Evolutionary conservation across 1,140 invertebrate species (phyloP).

Genomic region (Pachypeltis micranthus): DNA sequence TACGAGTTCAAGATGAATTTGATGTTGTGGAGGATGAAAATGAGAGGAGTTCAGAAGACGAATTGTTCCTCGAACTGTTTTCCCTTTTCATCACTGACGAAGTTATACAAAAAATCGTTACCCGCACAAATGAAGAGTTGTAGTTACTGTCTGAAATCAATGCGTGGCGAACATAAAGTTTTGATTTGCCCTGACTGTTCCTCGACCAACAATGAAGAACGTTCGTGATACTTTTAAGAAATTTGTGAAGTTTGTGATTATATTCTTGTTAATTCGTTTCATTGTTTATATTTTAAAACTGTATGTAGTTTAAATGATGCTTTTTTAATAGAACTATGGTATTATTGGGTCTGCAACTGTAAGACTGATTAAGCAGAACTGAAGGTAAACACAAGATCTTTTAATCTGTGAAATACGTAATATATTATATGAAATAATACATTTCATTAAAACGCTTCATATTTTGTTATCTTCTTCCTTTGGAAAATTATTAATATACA

Average conservation of each 20-base stretch:
- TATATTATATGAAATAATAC: background rate
- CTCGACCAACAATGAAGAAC: too few species aligned
- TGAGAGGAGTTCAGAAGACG: background rate
- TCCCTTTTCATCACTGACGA: too few species aligned
- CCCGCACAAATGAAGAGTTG: too few species aligned
- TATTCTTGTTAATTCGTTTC: background rate
- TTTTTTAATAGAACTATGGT: background rate
- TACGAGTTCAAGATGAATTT: slow-evolving; percentile 7
- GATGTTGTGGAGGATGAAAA: background rate
- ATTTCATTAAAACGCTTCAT: background rate
- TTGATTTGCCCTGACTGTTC: too few species aligned
- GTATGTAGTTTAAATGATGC: background rate
- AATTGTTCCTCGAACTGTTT: too few species aligned
- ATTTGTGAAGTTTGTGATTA: background rate
- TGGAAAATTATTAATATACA: background rate
- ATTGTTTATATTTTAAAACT: background rate
- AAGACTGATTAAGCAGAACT: background rate
- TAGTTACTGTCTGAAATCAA: too few species aligned
- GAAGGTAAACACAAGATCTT: slow-evolving; percentile 1
- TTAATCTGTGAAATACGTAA: background rate
- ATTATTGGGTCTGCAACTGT: background rate
- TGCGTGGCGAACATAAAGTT: too few species aligned
- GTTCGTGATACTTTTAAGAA: background rate
- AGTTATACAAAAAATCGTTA: too few species aligned
- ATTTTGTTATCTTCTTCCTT: slow-evolving; percentile 3